Base-by-base conservation (phyloP, 53 echinoderm and acorn worm genomes). In the Temnopleurus reevesii region DNA sequence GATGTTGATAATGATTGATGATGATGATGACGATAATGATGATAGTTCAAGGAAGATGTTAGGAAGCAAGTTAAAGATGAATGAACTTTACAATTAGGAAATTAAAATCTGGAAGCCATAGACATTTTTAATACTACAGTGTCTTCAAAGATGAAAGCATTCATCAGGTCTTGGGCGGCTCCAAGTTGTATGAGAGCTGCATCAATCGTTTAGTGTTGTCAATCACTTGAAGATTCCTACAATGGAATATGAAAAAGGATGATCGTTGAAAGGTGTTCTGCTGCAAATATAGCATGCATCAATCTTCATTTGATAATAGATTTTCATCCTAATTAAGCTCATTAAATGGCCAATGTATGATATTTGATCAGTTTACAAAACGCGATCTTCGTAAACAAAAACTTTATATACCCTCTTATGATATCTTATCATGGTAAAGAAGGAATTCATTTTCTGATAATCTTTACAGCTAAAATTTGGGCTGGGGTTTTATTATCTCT, bases 381-480 rank as follows among this genome's bases (percentile, higher is more conserved):
- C n/a, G n/a, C n/a, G n/a, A n/a, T n/a, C n/a, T n/a, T n/a, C n/a
- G n/a, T n/a, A n/a, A n/a, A n/a, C n/a, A n/a, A n/a, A n/a, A n/a
- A n/a, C n/a, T n/a, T n/a, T n/a, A n/a, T n/a, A n/a, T n/a, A n/a
- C n/a, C n/a, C n/a, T n/a, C n/a, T n/a, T n/a, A n/a, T n/a, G n/a
- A n/a, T n/a, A n/a, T n/a, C n/a, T n/a, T n/a, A 99, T 92, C 26
- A 99, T 94, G 23, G 99, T 96, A 90, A 93, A 99, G 92, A 99
- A 99, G 35, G 96, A 94, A 45, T 99, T 96, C 91, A 99, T 91
- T 46, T 96, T 99, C 79, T 99, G 94, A 53, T n/a, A n/a, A n/a
- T n/a, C n/a, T n/a, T n/a, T n/a, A n/a, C n/a, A n/a, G n/a, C n/a
- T n/a, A n/a, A n/a, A n/a, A n/a, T n/a, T n/a, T n/a, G n/a, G n/a